Conservation (phyloP, 53 echinoderm and acorn worm species). For the Echinometra lucunter region DNA sequence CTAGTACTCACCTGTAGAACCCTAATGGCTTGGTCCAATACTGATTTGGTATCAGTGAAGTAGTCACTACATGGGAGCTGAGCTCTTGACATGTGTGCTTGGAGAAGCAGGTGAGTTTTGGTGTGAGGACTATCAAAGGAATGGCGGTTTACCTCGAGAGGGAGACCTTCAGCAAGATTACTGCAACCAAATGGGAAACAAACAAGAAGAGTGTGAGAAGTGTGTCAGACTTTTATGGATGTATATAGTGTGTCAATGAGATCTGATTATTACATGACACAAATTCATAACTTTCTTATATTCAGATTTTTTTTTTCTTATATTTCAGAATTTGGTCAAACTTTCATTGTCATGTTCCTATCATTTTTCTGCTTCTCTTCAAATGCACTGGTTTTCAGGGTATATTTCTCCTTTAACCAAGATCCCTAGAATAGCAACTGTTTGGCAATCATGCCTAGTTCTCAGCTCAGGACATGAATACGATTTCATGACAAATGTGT, state of each 20-base stretch:
- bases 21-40: slow-evolving; percentile 96
- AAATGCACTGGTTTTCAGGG: too few relatives aligned
- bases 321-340: too few relatives aligned
- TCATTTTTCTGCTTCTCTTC: too few relatives aligned
- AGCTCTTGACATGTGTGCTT: slow-evolving; percentile 88
- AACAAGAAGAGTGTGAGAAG: not conserved
- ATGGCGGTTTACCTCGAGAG: slow-evolving; percentile 90
- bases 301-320: too few relatives aligned
- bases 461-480: not conserved
- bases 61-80: slow-evolving; percentile 92
- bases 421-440: too few relatives aligned
- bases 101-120: slow-evolving; percentile 94
- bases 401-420: too few relatives aligned
- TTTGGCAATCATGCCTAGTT: too few relatives aligned
- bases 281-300: too few relatives aligned
- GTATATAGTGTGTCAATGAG: too few relatives aligned
- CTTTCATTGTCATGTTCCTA: too few relatives aligned
- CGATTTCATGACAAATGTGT: not conserved
- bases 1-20: slow-evolving; percentile 83
- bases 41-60: slow-evolving; percentile 94
- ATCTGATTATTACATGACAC: not conserved
- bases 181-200: slow-evolving; percentile 50
- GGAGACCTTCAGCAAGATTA: slow-evolving; percentile 85
- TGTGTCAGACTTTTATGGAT: not conserved
- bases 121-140: slow-evolving; percentile 97